Evolutionary conservation across 2,888 invertebrate species (phyloP).

Genomic region (Drepana falcataria): DNA sequence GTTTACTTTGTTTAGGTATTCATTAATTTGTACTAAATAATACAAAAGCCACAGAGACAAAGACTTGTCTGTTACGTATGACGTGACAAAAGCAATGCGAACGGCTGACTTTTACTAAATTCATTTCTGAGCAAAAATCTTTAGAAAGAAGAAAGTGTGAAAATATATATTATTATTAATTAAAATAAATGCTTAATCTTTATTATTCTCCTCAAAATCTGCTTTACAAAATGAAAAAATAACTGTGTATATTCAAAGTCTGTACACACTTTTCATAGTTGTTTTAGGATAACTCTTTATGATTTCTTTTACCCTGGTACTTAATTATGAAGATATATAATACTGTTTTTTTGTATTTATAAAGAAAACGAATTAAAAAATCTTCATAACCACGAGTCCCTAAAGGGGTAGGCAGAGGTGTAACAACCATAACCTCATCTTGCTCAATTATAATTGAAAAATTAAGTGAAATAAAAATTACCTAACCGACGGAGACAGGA

Average conservation of each 20-base stretch:
- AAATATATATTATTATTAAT: background rate
- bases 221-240: background rate
- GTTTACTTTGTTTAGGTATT: background rate
- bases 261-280: background rate
- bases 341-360: no score
- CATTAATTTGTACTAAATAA: background rate
- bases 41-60: background rate
- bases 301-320: background rate
- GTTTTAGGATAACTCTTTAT: background rate
- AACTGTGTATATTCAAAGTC: background rate
- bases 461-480: no score
- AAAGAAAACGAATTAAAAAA: no score
- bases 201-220: background rate
- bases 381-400: no score
- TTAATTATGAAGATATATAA: background rate
- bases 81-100: background rate
- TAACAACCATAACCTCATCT: no score
- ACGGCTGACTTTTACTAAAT: no score
- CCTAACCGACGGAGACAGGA: no score
- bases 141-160: background rate
- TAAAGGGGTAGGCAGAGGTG: no score
- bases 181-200: background rate
- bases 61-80: background rate
- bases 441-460: no score
- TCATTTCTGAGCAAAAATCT: background rate